phyloP scores from a whole-genome alignment of 92 coral and sea anemone genomes.

The Parazoanthus atlanticus region DNA sequence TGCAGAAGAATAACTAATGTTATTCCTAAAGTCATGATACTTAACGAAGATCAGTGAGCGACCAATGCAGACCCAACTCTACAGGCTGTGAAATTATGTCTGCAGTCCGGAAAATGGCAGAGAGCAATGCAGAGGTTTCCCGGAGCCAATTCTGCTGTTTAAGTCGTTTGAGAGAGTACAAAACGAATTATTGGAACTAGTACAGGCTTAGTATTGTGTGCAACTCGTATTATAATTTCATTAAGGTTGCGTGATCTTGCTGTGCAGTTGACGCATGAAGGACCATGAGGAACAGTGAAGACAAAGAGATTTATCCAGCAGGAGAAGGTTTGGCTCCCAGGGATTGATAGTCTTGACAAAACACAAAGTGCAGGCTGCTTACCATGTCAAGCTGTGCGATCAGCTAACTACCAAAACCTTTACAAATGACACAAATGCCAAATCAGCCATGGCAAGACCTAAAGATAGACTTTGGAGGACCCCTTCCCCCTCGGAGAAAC shows the following conservation, averaged over 20 bases:
- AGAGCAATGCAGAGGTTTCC: background rate
- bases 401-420: too few species aligned
- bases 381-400: too few species aligned
- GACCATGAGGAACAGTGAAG: constrained; percentile 1
- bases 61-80: background rate
- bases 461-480: too few species aligned
- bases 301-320: background rate
- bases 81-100: background rate
- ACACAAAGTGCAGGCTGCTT: too few species aligned
- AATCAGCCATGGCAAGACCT: too few species aligned
- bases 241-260: background rate
- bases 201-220: too few species aligned
- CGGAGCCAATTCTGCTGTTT: background rate
- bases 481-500: too few species aligned
- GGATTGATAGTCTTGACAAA: constrained; percentile 13
- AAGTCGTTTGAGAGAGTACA: background rate
- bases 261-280: background rate
- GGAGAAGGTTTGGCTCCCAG: constrained; percentile 8
- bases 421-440: too few species aligned
- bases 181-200: too few species aligned
- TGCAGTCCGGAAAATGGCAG: constrained; percentile 12
- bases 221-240: background rate
- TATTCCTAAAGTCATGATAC: background rate
- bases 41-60: background rate
- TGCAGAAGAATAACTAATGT: background rate